Base-by-base conservation (phyloP, 2,888 invertebrate species). In the Druceiella hillmani region DNA sequence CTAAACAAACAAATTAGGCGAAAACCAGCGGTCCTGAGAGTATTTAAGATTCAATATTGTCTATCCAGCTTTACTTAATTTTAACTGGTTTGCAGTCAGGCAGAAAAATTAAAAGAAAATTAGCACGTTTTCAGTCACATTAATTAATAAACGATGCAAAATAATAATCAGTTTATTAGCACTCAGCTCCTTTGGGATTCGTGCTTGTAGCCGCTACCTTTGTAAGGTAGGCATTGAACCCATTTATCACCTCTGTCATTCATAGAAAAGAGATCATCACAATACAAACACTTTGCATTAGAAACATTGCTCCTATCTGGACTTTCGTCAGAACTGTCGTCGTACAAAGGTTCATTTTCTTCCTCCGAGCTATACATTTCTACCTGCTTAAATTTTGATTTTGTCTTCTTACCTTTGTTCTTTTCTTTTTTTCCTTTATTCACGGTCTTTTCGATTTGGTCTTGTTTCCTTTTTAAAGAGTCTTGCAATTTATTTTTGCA, bases 261-360 rank as follows among this genome's bases (percentile, higher is more conserved):
- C 22, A 9, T 20, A 20, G 22, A 20, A 20, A 7, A 20, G 22
- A 20, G 22, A 20, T n/a, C n/a, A 9, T 20, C 22, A 20, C 22
- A 20, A 20, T 20, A 20, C 9, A 20, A 20, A 20, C 22, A 20
- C 22, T 20, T 20, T 9, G n/a, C 22, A 9, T 20, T 9, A 20
- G 22, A 20, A 20, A 20, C 22, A 20, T 20, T 20, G 22, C 22
- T 6, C 9, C 22, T 20, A 20, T 20, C 22, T 20, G 22, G 22
- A 20, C 22, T 20, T 20, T 20, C 22, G 22, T 20, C 22, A 20
- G 22, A 20, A 20, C 22, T 20, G 22, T 20, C 22, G n/a, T 20
- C 9, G 22, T 20, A 20, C 22, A 20, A 20, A 20, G 22, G 22
- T 7, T 20, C 22, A 20, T 20, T 20, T 20, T 20, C 22, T 20